Conservation (phyloP, 2,888 invertebrate species). For the Microctonus aethiopoides region DNA sequence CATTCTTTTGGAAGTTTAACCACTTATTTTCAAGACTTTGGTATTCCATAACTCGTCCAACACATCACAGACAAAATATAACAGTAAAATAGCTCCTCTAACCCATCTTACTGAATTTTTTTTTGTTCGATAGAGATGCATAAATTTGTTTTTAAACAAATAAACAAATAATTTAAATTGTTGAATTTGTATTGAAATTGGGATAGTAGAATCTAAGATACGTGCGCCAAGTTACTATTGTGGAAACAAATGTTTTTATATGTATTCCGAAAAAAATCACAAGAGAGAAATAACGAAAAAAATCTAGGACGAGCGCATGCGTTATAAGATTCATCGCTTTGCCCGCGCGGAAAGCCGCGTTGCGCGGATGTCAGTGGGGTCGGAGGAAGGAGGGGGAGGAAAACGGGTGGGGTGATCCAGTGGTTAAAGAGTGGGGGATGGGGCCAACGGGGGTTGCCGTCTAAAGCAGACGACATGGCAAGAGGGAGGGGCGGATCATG, state of each 20-base stretch:
- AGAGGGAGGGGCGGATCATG: conserved; percentile 50
- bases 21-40: too few species aligned
- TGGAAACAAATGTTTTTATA: conserved; percentile 65
- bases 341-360: conserved; percentile 28
- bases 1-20: too few species aligned
- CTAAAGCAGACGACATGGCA: conserved; percentile 28
- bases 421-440: conserved; percentile 11
- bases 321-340: conserved; percentile 32
- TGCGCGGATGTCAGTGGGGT: conserved; percentile 14
- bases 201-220: conserved; percentile 41
- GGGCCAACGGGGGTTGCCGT: conserved; percentile 35
- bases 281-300: conserved; percentile 52
- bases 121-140: too few species aligned
- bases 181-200: background rate
- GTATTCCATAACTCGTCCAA: too few species aligned
- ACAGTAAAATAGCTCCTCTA: too few species aligned
- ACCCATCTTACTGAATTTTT: too few species aligned
- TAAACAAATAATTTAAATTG: too few species aligned
- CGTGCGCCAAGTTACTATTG: conserved; percentile 52
- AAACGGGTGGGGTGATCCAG: background rate
- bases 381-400: conserved; percentile 9
- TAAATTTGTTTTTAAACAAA: too few species aligned
- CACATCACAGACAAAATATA: too few species aligned
- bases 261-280: conserved; percentile 59
- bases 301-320: conserved; percentile 55